Evolutionary conservation across 2,113 vertebrate genomes (phyloP).

Genomic region (Ameiurus melas): DNA sequence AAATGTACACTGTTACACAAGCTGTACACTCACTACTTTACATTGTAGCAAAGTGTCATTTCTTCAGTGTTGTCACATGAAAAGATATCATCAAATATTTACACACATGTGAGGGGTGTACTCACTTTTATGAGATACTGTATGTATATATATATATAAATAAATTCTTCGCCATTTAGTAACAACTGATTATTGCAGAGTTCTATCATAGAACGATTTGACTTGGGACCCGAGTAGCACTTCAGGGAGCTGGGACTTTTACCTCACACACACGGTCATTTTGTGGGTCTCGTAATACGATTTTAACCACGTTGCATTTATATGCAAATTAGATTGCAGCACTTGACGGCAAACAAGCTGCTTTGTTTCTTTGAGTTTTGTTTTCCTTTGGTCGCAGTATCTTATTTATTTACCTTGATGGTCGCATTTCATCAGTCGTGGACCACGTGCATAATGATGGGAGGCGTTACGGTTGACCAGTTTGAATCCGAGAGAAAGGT

Average conservation of each 20-base stretch:
- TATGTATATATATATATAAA: no score
- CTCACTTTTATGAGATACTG: no score
- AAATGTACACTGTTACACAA: no score
- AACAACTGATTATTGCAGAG: no score
- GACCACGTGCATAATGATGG: background rate
- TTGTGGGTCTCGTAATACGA: background rate
- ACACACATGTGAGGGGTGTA: no score
- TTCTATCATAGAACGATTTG: background rate
- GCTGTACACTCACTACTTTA: no score
- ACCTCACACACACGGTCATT: background rate
- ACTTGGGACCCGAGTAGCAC: background rate
- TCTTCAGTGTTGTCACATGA: no score
- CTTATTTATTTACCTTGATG: background rate
- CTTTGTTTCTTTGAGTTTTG: background rate
- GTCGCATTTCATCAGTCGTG: background rate
- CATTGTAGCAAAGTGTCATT: no score
- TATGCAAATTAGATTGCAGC: background rate
- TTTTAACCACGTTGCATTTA: background rate
- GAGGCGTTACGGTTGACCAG: background rate
- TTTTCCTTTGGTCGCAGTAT: background rate
- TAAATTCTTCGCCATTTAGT: no score
- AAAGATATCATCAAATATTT: no score
- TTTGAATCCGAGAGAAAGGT: background rate
- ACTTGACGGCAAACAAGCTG: background rate
- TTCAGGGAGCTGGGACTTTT: background rate